phyloP scores from a whole-genome alignment of 2,797 vertebrate species.

The Enteromius afrohamiltoni region DNA sequence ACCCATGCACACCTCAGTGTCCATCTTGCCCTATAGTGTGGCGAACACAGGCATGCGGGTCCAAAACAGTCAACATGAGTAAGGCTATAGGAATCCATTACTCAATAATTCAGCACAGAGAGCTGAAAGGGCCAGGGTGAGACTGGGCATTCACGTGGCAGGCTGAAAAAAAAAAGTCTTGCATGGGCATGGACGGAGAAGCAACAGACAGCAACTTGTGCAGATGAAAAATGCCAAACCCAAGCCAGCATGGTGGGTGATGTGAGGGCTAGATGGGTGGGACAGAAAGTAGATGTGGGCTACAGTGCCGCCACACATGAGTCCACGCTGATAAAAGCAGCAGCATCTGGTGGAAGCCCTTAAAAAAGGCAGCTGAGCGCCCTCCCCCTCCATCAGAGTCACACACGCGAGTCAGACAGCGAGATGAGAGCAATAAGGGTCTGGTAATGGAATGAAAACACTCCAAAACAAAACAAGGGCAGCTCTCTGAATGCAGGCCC shows the following conservation, averaged over 20 bases:
- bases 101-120: conserved; percentile 62
- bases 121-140: conserved; percentile 55
- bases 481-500: conserved; percentile 42
- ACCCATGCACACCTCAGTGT: conserved; percentile 17
- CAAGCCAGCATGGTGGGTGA: background rate
- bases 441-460: conserved; percentile 63
- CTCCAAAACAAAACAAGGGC: conserved; percentile 56
- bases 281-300: conserved; percentile 49
- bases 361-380: conserved; percentile 56
- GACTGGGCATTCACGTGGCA: conserved; percentile 51
- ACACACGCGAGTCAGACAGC: conserved; percentile 52
- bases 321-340: conserved; percentile 60
- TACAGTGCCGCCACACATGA: conserved; percentile 40
- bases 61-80: conserved; percentile 61
- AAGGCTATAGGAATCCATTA: conserved; percentile 59
- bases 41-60: conserved; percentile 40
- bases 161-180: conserved; percentile 49
- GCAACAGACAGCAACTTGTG: conserved; percentile 49
- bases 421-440: conserved; percentile 52
- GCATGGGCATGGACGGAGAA: conserved; percentile 49
- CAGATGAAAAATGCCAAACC: conserved; percentile 39
- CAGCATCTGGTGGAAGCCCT: conserved; percentile 53
- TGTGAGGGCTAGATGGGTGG: conserved; percentile 42
- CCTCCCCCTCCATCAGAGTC: conserved; percentile 55
- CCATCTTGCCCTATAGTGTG: conserved; percentile 15